Evolutionary conservation across 2,888 invertebrate species (phyloP).

Genomic region (Ophioninae sp.): DNA sequence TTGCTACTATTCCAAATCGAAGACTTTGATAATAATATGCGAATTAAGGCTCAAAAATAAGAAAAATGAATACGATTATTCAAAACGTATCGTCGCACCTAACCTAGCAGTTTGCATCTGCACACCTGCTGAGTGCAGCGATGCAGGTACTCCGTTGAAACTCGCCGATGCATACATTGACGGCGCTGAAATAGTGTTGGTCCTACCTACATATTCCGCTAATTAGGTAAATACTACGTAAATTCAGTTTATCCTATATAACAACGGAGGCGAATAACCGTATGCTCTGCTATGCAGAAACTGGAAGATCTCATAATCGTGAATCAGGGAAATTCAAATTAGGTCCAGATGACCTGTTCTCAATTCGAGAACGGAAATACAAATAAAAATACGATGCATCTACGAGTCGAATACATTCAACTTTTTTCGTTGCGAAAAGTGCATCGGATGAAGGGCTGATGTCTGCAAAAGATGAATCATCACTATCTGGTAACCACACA

Average conservation of each 20-base stretch:
- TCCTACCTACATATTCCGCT: neutral
- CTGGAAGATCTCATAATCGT: neutral
- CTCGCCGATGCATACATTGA: neutral
- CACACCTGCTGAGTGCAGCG: neutral
- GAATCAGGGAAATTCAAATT: neutral
- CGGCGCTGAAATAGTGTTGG: neutral
- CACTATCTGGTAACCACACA: neutral
- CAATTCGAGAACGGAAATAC: neutral
- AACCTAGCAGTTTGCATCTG: neutral
- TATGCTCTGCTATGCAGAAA: neutral
- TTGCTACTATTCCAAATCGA: too few relatives aligned
- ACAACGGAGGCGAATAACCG: neutral
- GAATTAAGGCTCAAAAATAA: neutral
- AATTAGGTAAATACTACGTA: neutral
- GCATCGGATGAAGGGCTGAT: neutral
- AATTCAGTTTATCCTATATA: neutral
- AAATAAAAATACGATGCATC: neutral
- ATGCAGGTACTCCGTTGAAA: neutral
- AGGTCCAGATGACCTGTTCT: neutral
- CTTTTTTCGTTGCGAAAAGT: neutral
- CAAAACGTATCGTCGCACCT: neutral
- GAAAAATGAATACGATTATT: neutral
- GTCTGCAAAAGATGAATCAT: neutral
- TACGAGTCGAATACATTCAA: neutral
- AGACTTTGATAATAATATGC: too few relatives aligned